Evolutionary conservation across 2,888 invertebrate species (phyloP), one percentile per base, ranked within the genome.

Genomic region (Amorpha juglandis): DNA sequence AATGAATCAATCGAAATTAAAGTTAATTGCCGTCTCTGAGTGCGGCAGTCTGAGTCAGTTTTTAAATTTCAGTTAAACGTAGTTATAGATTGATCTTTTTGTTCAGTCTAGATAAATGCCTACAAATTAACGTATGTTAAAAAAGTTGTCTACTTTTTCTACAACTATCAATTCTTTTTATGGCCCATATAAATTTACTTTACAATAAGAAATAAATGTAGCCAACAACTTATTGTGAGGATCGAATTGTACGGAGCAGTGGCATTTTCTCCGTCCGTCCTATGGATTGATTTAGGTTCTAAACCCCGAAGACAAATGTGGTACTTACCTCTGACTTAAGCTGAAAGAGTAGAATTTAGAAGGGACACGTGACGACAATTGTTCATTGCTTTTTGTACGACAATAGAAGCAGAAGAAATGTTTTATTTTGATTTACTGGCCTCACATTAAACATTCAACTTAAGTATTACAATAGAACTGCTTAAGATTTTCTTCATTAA

Each of bases 231-330:
- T 47, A 47, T 63, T 63, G 62, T 47, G 48, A 48, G 27, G 12
- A 35, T 55, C 16, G 55, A 35, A 58, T 58, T 42, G 58, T 38
- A 19, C 58, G 58, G 16, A 38, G 38, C 58, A 35, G 55, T 9
- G 48, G 55, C 55, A 58, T 35, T 64, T 48, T 55, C 55, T 58
- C 35, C 47, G 53, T 58, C 55, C 52, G 53, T 52, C 64, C 55
- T 33, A 48, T 65, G 63, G 63, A 63, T 67, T 67, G 63, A 67
- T 67, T 67, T 67, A 63, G 67, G 50, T 48, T 50, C 63, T 63
- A 63, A 66, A 47, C 47, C 55, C 53, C 42, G 63, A 67, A 67
- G 67, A 67, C 42, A 63, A 67, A 67, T 63, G 58, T 47, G 63
- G 63, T 48, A 67, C 67, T 67, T 67, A 63, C 63, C 67, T 55